Percentiles rank a stretch among this genome's conserved stretches.
phyloP scores from a whole-genome alignment of 1,140 invertebrate species.

The Eumaeus atala region DNA sequence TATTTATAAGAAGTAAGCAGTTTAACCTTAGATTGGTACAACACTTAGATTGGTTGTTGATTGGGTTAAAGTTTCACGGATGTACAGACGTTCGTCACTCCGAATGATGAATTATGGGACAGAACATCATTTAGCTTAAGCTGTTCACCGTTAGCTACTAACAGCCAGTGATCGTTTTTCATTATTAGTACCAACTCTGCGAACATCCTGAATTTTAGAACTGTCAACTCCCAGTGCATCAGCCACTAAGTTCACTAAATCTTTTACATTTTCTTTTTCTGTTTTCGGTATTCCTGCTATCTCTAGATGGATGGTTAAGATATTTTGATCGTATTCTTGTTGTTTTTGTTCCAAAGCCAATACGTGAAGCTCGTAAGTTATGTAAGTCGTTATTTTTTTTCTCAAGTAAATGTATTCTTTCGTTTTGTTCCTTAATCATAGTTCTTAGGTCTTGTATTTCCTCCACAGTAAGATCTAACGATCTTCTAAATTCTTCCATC shows the following conservation, averaged over 20 bases:
- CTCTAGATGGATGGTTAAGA: not conserved
- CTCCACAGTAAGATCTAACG: too few relatives aligned
- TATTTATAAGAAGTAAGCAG: too few relatives aligned
- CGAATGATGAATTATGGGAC: not conserved
- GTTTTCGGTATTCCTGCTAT: slow-evolving; percentile 1
- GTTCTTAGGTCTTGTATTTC: too few relatives aligned
- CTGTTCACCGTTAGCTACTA: not conserved
- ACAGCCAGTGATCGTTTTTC: not conserved
- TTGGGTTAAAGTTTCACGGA: too few relatives aligned
- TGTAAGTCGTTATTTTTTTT: too few relatives aligned
- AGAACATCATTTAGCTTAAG: slow-evolving; percentile 8
- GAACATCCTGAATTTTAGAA: not conserved
- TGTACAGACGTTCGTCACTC: not conserved
- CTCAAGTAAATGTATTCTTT: too few relatives aligned
- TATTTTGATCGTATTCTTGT: not conserved
- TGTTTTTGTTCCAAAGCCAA: not conserved
- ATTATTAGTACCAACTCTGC: not conserved
- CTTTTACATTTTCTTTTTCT: not conserved
- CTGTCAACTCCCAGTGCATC: not conserved
- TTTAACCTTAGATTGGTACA: too few relatives aligned
- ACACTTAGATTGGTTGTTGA: too few relatives aligned
- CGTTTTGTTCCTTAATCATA: too few relatives aligned
- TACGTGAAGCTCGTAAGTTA: too few relatives aligned
- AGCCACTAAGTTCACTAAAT: not conserved
- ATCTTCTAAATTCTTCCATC: too few relatives aligned